A percentile compares a stretch with the other conserved stretches of the same genome.
Conservation (phyloP, 2,888 invertebrate genomes). For the Nyleta sp. region DNA sequence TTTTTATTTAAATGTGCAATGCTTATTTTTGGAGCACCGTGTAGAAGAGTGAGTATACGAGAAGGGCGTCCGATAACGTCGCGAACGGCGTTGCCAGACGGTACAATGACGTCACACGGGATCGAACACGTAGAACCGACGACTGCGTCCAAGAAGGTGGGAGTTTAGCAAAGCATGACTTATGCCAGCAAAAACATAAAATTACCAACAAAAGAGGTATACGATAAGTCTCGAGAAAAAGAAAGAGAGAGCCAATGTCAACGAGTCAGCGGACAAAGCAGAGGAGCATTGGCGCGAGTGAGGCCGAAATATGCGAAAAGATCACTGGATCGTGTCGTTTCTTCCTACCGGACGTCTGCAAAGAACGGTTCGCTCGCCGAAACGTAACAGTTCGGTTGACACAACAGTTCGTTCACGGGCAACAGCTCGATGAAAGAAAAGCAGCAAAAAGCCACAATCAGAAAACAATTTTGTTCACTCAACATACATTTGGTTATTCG, state of each 20-base stretch:
- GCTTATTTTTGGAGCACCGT: constrained; percentile 35
- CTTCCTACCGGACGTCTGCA: constrained; percentile 55
- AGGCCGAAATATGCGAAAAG: constrained; percentile 13
- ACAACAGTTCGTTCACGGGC: background rate
- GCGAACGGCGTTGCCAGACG: constrained; percentile 62
- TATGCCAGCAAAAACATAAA: constrained; percentile 48
- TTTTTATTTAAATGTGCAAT: background rate
- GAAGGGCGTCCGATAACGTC: constrained; percentile 52
- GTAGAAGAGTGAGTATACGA: constrained; percentile 27
- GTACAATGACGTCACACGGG: constrained; percentile 56
- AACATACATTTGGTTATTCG: background rate
- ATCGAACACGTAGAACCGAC: constrained; percentile 51
- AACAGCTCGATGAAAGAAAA: constrained; percentile 31
- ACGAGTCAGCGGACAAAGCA: background rate
- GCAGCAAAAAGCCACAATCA: constrained; percentile 24
- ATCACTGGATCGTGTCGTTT: constrained; percentile 57
- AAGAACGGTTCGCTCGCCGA: constrained; percentile 50
- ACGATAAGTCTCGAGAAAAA: constrained; percentile 21
- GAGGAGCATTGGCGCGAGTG: no score
- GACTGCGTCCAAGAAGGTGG: constrained; percentile 38
- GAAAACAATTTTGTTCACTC: constrained; percentile 4
- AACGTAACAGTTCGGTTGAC: constrained; percentile 52
- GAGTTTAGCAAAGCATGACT: constrained; percentile 58
- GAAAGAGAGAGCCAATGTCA: constrained; percentile 2
- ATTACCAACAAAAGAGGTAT: constrained; percentile 34